Conservation (phyloP, 2,888 invertebrate species). For the Seira sanloemensis region DNA sequence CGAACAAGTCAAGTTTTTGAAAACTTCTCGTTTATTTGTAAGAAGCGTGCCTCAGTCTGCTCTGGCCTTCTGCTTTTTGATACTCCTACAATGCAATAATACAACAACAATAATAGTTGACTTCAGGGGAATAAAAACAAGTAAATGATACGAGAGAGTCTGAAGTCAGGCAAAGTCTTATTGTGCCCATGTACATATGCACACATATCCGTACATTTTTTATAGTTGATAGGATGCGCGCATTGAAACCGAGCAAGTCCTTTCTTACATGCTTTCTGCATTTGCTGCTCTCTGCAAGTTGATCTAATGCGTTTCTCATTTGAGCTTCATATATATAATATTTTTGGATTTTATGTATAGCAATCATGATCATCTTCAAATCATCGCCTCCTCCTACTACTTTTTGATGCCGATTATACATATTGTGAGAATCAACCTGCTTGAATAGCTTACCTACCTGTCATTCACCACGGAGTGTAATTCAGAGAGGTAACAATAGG, state of each 20-base stretch:
- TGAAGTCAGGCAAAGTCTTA: neutral
- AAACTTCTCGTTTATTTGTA: slow-evolving; percentile 27
- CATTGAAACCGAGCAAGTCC: neutral
- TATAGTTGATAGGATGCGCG: no score
- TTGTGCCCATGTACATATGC: no score
- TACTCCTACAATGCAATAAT: slow-evolving; percentile 1
- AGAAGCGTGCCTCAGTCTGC: slow-evolving; percentile 30
- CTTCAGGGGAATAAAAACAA: neutral
- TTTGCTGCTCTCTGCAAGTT: neutral
- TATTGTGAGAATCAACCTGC: slow-evolving; percentile 9
- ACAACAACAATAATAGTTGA: neutral
- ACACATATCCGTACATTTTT: no score
- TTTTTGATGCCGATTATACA: neutral
- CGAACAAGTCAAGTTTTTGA: neutral
- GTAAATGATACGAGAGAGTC: neutral
- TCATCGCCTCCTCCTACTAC: slow-evolving; percentile 18
- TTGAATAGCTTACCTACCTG: slow-evolving; percentile 6
- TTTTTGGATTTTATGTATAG: neutral
- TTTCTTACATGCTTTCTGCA: neutral
- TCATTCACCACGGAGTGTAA: neutral
- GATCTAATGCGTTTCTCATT: neutral
- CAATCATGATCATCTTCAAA: slow-evolving; percentile 17
- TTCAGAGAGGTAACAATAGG: slow-evolving; percentile 6
- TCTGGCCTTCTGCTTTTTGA: neutral
- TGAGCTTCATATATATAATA: no score